phyloP scores from a whole-genome alignment of 2,113 vertebrate species.

The Paratilapia polleni region DNA sequence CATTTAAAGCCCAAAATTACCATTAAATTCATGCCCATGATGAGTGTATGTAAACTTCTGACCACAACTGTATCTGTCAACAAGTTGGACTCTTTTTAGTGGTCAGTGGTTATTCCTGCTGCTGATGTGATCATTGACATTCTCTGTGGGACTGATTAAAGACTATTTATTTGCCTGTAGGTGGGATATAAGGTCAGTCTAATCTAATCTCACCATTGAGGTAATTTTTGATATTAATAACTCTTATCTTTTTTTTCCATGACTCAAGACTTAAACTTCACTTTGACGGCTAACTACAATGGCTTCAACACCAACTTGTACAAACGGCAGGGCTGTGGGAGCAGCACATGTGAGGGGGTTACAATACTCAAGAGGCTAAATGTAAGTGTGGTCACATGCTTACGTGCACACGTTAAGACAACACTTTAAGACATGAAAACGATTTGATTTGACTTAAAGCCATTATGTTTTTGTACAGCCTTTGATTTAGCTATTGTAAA shows the following conservation, averaged over 20 bases:
- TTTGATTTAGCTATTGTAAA: background rate
- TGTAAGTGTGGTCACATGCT: constrained; percentile 79
- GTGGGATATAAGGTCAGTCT: background rate
- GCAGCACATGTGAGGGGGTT: constrained; percentile 93
- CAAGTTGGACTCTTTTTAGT: too few relatives aligned
- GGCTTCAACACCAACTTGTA: constrained; percentile 80
- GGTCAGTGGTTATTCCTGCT: background rate
- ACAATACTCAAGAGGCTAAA: constrained; percentile 85
- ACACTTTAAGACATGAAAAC: background rate
- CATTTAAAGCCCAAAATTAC: too few relatives aligned
- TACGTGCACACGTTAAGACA: background rate
- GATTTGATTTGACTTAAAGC: background rate
- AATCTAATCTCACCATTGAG: constrained; percentile 14
- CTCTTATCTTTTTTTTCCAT: constrained; percentile 29
- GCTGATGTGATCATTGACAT: background rate
- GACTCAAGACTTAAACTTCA: constrained; percentile 66
- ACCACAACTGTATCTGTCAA: background rate
- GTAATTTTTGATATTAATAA: background rate
- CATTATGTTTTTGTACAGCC: background rate
- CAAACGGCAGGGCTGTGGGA: constrained; percentile 85
- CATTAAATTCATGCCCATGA: too few relatives aligned
- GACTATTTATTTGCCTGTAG: background rate
- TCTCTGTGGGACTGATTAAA: background rate
- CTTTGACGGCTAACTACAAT: constrained; percentile 75
- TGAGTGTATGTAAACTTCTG: too few relatives aligned